Percentiles rank a stretch among this genome's conserved stretches.
These are phyloP conservation scores for Vannuccia rotundouncinata DNA, from an alignment of 2,888 invertebrate genomes.

Conservation along the genomic window DNA sequence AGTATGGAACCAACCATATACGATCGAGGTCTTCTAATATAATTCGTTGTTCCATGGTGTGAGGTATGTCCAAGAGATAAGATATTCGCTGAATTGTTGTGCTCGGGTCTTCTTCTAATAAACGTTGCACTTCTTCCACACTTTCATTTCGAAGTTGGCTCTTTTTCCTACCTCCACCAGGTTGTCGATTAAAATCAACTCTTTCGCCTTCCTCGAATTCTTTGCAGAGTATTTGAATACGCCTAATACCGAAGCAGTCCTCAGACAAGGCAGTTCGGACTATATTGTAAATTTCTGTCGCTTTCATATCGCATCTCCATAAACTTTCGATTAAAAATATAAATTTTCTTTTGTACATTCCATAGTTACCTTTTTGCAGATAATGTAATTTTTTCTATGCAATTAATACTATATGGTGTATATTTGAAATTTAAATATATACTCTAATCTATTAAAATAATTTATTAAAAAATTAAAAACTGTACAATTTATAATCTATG, in stretches of 20 bases:
- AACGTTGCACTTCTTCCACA: not conserved
- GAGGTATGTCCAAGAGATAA: not conserved
- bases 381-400: not conserved
- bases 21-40: not conserved
- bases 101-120: not conserved
- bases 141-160: not conserved
- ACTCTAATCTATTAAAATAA: too few species aligned
- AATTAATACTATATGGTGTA: not conserved
- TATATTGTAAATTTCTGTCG: constrained; percentile 5
- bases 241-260: not conserved
- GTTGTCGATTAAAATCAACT: constrained; percentile 9
- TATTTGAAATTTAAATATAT: not conserved
- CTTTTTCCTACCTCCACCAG: not conserved
- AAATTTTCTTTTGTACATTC: not conserved
- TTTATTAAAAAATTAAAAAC: too few species aligned
- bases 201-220: constrained; percentile 25
- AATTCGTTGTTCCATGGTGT: not conserved
- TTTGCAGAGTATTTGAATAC: constrained; percentile 13
- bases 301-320: constrained; percentile 8
- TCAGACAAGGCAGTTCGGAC: not conserved
- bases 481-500: too few species aligned
- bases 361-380: not conserved
- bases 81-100: not conserved
- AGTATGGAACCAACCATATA: not conserved
- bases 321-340: constrained; percentile 10